Conservation (phyloP, 92 coral and sea anemone species). For the Pocillopora meandrina region DNA sequence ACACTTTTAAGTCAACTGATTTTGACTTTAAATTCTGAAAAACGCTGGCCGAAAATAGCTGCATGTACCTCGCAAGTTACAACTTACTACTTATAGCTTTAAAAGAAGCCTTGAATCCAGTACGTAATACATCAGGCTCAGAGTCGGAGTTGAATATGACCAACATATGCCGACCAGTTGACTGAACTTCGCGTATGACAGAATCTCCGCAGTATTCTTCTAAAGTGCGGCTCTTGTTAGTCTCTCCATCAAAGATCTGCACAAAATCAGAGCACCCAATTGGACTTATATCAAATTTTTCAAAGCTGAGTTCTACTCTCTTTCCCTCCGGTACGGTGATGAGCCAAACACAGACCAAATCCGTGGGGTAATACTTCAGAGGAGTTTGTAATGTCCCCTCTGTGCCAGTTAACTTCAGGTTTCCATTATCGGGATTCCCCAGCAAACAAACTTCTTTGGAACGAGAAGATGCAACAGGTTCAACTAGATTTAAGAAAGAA, state of each 20-base stretch:
- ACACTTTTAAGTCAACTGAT: too few relatives aligned
- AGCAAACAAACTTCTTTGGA: neutral
- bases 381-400: conserved; percentile 17
- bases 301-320: conserved; percentile 29
- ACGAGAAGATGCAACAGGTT: too few relatives aligned
- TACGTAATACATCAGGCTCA: too few relatives aligned
- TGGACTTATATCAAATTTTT: conserved; percentile 11
- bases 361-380: neutral
- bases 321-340: conserved; percentile 26
- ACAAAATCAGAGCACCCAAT: conserved; percentile 36
- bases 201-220: neutral
- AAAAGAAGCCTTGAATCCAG: too few relatives aligned
- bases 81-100: too few relatives aligned
- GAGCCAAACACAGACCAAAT: conserved; percentile 30
- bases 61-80: too few relatives aligned
- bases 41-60: too few relatives aligned
- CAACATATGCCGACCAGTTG: too few relatives aligned
- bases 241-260: conserved; percentile 52
- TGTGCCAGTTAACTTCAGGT: neutral
- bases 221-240: neutral
- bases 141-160: too few relatives aligned
- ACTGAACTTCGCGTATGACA: too few relatives aligned
- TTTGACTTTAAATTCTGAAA: too few relatives aligned
- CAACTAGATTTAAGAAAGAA: too few relatives aligned
- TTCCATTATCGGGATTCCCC: neutral